These are phyloP conservation scores for Myotis findleyi DNA, from an alignment of 2,797 vertebrate species.

Conservation along the genomic window DNA sequence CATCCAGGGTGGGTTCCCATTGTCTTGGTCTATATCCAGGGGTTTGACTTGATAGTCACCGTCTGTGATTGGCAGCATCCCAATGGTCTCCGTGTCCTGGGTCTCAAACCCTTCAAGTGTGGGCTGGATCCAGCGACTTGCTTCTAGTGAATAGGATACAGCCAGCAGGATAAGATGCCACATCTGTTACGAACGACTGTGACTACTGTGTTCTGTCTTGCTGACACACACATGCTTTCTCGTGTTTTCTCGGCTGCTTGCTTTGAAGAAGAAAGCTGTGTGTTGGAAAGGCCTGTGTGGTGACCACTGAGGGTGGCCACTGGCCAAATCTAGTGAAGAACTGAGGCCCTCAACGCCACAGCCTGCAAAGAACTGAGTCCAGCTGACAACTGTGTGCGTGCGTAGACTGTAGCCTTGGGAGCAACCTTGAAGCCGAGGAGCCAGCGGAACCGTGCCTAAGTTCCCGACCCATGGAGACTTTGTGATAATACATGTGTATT, in stretches of 20 bases:
- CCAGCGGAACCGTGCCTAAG: neutral
- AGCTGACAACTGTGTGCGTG: rapidly evolving
- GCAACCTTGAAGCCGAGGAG: neutral
- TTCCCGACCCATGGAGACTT: neutral
- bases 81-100: no score
- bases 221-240: neutral
- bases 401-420: neutral
- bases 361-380: neutral
- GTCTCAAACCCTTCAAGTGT: neutral
- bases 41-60: neutral
- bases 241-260: neutral
- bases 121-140: neutral
- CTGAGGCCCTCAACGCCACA: neutral
- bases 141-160: neutral
- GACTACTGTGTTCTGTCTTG: neutral
- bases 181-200: neutral
- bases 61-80: neutral
- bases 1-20: neutral
- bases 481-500: neutral
- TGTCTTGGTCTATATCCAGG: neutral
- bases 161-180: no score
- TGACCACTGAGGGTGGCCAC: neutral
- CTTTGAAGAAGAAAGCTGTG: neutral
- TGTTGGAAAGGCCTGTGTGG: neutral
- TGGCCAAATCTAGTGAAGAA: neutral